Evolutionary conservation across 2,888 invertebrate genomes (phyloP), one percentile per base, ranked within the genome.

Genomic region (Cephus pulcher): DNA sequence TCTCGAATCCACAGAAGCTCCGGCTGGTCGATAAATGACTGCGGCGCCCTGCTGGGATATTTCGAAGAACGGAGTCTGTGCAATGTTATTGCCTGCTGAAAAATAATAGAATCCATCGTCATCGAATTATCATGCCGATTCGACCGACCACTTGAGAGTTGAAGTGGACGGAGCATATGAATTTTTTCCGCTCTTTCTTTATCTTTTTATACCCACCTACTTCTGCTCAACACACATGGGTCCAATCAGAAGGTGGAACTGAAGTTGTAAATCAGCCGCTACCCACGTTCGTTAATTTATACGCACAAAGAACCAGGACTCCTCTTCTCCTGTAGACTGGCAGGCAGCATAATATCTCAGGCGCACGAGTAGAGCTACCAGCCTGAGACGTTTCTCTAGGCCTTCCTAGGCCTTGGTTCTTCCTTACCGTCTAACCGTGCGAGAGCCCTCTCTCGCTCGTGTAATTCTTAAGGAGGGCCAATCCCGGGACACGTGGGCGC

Each of bases 11-110:
- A 71, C 77, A 74, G 56, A 11, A 15, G 77, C 73, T 74, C 74
- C 37, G 77, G 74, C 40, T 73, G 71, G 40, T 73, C 73, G 40
- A 75, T 68, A 73, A 76, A 77, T 75, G 74, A 77, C 34, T 70
- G 71, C 33, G 69, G 34, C 75, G 37, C 76, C 75, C 37, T 40
- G 68, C 34, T 69, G 30, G 37, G 40, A 56, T 23, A 56, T 56
- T 23, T 23, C 40, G 23, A 56, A 56, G 40, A 23, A 56, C 40
- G 15, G 15, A 56, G 40, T 23, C 40, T 15, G 23, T 56, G 40
- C 23, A 6, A 23, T 56, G 9, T 56, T 56, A 23, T 23, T 23
- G 15, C 9, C 1, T 2, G 9, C 6, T 23, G 23, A 23, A 56
- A 56, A 56, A 23, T 56, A 56, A 15, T 56, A 23, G 23, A 56